Base-by-base conservation (phyloP, 2,888 invertebrate genomes). In the Metallyticus violacea region DNA sequence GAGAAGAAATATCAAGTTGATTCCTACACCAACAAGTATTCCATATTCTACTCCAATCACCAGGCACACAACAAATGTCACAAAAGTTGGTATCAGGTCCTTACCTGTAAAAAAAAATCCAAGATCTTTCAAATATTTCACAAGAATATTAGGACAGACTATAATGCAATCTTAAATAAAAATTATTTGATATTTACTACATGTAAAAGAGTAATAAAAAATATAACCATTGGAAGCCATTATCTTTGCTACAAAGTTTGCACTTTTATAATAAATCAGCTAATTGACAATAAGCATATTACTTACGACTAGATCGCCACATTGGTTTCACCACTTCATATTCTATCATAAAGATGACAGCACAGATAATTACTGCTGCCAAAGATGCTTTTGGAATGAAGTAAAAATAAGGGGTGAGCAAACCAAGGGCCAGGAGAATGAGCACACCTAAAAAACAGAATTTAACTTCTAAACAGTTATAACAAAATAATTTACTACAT, bases 301-400 rank as follows among this genome's bases (percentile, higher is more conserved):
- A 90, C 89, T 95, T 94, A 88, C 96, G 95, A 88, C 96, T 95
- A 0, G 97, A 96, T 22, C 95, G 94, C 97, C 97, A 97, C 94
- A 97, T 95, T 0, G 97, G 96, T 89, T 96, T 96, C 0, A 97
- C 95, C 81, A 94, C 94, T 93, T 97, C 97, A 91, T 97, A 97
- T 92, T 98, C 97, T 90, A 98, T 97, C 97, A 98, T 98, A 92
- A 97, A 97, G 91, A 98, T 96, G 88, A 99, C 98, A 89, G 99
- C 98, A 91, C 97, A 97, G 89, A 99, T 98, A 88, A 99, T 98
- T 81, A 99, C 98, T 3, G 98, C 97, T 76, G 97, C 97, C 26
- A 99, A 92, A 0, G 97, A 96, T 0, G 97, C 96, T 92, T 97
- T 97, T 0, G 97, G 97, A 91, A 97, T 97, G 91, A 94, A 97